Conservation (phyloP, 64 coral and sea anemone species). For the Pocillopora verrucosa region DNA sequence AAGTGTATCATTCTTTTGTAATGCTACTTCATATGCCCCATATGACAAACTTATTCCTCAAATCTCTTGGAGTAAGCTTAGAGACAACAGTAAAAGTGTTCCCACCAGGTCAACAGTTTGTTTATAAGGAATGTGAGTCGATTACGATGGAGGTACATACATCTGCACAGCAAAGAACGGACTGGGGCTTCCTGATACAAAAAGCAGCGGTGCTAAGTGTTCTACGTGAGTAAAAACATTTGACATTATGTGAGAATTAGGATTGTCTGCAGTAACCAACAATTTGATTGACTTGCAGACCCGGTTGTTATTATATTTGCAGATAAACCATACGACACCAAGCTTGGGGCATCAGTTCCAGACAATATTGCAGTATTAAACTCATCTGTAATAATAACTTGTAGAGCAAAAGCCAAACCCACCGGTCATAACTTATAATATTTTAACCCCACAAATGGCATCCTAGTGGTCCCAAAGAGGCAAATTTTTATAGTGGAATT, state of each 20-base stretch:
- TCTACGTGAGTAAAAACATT: not conserved
- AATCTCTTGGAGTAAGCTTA: constrained; percentile 42
- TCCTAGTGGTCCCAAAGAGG: constrained; percentile 1
- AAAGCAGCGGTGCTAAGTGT: constrained; percentile 1
- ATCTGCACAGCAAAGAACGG: constrained; percentile 29
- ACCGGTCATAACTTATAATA: constrained; percentile 28
- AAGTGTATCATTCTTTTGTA: constrained; percentile 7
- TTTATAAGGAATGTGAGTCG: constrained; percentile 12
- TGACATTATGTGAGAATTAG: not conserved
- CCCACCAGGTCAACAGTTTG: not conserved
- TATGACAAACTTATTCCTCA: not conserved
- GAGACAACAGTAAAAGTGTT: not conserved
- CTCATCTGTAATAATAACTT: constrained; percentile 23
- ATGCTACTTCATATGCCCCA: constrained; percentile 24
- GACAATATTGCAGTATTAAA: constrained; percentile 27
- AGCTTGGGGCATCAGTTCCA: constrained; percentile 12
- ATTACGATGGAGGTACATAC: constrained; percentile 10
- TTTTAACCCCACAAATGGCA: constrained; percentile 50
- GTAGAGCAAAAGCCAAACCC: constrained; percentile 52
- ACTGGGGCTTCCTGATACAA: constrained; percentile 28
- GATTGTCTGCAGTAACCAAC: not conserved
- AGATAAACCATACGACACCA: constrained; percentile 61
- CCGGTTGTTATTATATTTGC: not conserved
- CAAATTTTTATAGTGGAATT: constrained; percentile 22
- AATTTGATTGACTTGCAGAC: not conserved